These are phyloP conservation scores for Redunca redunca DNA, from an alignment of 2,113 vertebrate species.

Conservation along the genomic window DNA sequence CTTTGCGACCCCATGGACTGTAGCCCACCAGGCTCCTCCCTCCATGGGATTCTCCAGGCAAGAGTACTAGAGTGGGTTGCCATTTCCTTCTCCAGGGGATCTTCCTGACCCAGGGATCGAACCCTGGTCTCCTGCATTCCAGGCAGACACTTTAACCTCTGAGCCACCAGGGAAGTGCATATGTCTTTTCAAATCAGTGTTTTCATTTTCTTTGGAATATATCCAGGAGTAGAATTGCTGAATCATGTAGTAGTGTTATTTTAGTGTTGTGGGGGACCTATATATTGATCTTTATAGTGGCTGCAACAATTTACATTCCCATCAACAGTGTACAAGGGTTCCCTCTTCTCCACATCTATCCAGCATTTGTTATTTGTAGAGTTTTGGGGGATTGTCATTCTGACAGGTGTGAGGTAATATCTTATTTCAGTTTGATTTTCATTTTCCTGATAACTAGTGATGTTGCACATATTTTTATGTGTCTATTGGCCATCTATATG, in stretches of 20 bases:
- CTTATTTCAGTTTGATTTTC: background rate
- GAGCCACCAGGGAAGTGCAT: no score
- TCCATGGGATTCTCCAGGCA: no score
- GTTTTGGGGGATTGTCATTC: background rate
- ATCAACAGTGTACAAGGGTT: background rate
- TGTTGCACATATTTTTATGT: background rate
- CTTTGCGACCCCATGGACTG: no score
- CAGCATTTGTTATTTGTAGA: background rate
- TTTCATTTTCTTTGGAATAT: background rate
- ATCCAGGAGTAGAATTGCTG: background rate
- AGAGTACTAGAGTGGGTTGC: no score
- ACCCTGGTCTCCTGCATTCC: no score
- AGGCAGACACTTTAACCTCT: no score
- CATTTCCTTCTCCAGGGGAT: no score
- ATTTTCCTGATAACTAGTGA: background rate
- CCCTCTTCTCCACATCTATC: background rate
- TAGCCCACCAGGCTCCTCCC: no score
- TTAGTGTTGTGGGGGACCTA: background rate
- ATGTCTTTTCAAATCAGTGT: background rate
- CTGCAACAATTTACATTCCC: background rate
- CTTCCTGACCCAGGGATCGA: no score
- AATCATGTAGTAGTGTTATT: background rate
- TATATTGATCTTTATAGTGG: background rate
- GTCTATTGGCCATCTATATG: background rate
- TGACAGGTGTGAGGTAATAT: background rate